Percentiles rank a stretch among this genome's conserved stretches.
Evolutionary conservation across 2,888 invertebrate genomes (phyloP).

Genomic region (Cheiracanthium punctorium): DNA sequence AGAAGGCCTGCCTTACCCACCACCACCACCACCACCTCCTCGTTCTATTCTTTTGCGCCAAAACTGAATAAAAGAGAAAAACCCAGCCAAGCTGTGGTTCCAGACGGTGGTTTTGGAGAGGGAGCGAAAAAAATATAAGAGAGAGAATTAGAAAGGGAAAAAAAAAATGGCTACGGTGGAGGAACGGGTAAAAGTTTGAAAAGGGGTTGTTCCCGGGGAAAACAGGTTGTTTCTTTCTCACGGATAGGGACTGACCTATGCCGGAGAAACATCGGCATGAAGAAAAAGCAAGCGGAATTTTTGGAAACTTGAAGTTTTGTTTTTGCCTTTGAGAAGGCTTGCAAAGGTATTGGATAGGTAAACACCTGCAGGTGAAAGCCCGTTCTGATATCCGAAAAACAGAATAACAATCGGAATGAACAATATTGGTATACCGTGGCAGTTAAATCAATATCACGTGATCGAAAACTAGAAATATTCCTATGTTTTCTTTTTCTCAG

Average conservation of each 20-base stretch:
- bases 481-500: too few species aligned
- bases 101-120: not conserved
- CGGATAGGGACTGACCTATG: constrained; percentile 39
- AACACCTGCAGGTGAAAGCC: constrained; percentile 25
- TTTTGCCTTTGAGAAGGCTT: not conserved
- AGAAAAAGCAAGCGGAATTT: not conserved
- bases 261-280: not conserved
- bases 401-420: too few species aligned
- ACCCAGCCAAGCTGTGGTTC: not conserved
- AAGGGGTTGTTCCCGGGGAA: constrained; percentile 5
- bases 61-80: constrained; percentile 1
- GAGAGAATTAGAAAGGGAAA: not conserved
- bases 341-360: constrained; percentile 12
- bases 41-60: not conserved
- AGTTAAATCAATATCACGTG: too few species aligned
- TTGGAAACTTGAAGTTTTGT: constrained; percentile 6
- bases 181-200: constrained; percentile 20
- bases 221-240: constrained; percentile 63
- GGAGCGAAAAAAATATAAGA: not conserved
- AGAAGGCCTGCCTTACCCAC: not conserved
- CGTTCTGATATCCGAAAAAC: not conserved
- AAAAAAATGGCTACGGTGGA: not conserved
- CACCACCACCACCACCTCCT: not conserved
- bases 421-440: too few species aligned
- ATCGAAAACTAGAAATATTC: too few species aligned